Percentiles rank a stretch among this genome's conserved stretches.
Evolutionary conservation across 1,140 invertebrate species (phyloP).

Genomic region (Phthorimaea operculella): DNA sequence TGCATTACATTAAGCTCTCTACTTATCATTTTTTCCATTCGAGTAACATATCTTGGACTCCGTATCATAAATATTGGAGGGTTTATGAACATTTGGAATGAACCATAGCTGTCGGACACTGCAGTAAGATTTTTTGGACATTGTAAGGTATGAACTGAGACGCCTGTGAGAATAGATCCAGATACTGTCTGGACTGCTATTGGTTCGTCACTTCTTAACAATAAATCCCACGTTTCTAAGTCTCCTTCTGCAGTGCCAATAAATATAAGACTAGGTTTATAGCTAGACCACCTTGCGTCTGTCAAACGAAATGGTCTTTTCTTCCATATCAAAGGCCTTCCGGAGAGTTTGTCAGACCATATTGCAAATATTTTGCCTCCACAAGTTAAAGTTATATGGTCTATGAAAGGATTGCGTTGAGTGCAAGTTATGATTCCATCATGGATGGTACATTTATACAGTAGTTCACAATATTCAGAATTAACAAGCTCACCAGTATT

Average conservation of each 20-base stretch:
- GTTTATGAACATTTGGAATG: conserved; percentile 70
- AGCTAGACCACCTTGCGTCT: conserved; percentile 52
- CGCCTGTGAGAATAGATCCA: conserved; percentile 60
- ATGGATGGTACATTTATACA: conserved; percentile 68
- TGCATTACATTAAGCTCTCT: conserved; percentile 55
- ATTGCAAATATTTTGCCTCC: conserved; percentile 62
- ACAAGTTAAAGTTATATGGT: conserved; percentile 64
- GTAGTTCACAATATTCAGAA: conserved; percentile 63
- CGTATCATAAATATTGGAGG: conserved; percentile 63
- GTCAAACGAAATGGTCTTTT: conserved; percentile 49
- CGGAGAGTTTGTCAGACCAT: conserved; percentile 45
- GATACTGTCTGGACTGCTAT: conserved; percentile 54
- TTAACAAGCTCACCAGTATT: conserved; percentile 69
- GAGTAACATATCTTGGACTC: conserved; percentile 31
- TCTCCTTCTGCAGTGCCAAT: conserved; percentile 50
- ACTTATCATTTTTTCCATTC: conserved; percentile 44
- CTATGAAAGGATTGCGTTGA: conserved; percentile 68
- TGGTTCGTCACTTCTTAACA: conserved; percentile 54
- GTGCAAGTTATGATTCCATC: conserved; percentile 73
- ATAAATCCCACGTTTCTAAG: conserved; percentile 57
- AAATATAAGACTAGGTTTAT: conserved; percentile 57
- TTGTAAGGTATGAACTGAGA: conserved; percentile 64
- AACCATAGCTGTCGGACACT: conserved; percentile 71
- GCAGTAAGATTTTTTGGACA: conserved; percentile 65
- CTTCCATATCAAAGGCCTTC: conserved; percentile 52